Percentiles rank a stretch among this genome's conserved stretches.
These are phyloP conservation scores for Labeo catla DNA, from an alignment of 2,113 vertebrate genomes.

Conservation along the genomic window DNA sequence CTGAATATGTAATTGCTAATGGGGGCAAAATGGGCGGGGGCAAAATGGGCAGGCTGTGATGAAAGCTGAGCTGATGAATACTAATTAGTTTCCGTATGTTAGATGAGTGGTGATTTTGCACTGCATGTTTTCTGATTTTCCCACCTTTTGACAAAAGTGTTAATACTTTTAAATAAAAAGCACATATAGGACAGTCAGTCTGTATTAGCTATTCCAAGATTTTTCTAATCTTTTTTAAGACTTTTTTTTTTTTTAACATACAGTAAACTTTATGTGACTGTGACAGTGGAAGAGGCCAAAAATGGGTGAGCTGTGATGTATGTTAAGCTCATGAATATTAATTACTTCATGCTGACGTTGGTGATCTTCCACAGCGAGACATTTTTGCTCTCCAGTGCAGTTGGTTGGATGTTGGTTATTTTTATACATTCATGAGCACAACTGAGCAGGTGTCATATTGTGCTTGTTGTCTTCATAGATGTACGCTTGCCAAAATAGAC, in stretches of 20 bases:
- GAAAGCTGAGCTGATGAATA: background rate
- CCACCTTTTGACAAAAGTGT: no score
- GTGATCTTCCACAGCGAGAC: background rate
- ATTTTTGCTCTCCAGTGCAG: background rate
- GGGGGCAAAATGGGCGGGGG: no score
- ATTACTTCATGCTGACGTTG: background rate
- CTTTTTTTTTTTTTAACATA: background rate
- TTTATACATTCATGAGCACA: background rate
- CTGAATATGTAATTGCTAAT: background rate
- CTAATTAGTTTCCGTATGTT: background rate
- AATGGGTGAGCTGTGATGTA: background rate
- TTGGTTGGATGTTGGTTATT: background rate
- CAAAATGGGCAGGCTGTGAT: background rate
- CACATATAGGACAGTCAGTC: no score
- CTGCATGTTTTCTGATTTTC: no score
- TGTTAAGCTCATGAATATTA: background rate
- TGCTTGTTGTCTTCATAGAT: background rate
- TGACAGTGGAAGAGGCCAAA: background rate
- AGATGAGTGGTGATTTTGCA: no score
- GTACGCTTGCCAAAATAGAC: background rate
- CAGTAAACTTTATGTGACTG: background rate
- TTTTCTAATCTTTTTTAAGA: no score
- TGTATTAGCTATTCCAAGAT: no score
- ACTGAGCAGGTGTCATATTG: background rate
- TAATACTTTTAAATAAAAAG: no score